phyloP scores from a whole-genome alignment of 2,113 vertebrate species.

The Petroica traversi region DNA sequence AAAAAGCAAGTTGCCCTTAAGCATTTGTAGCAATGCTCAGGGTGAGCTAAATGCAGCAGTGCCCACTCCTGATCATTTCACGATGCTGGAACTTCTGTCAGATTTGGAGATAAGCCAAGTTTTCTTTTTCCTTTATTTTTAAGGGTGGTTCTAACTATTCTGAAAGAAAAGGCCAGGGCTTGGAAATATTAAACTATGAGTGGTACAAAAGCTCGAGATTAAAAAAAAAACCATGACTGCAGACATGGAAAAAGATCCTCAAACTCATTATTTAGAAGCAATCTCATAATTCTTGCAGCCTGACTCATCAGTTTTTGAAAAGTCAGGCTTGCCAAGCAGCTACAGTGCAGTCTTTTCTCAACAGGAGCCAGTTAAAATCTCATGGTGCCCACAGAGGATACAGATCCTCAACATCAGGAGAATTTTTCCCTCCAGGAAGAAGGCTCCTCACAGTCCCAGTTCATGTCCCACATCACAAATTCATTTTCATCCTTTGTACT shows the following conservation, averaged over 20 bases:
- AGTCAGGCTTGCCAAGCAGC: background rate
- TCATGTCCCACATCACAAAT: background rate
- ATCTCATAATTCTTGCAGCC: background rate
- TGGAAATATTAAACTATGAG: background rate
- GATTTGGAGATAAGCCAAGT: background rate
- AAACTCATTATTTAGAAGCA: background rate
- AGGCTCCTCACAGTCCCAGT: background rate
- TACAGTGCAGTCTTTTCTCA: background rate
- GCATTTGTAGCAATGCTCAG: background rate
- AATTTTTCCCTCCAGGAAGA: background rate
- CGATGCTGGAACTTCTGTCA: background rate
- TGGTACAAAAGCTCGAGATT: background rate
- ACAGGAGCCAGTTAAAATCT: background rate
- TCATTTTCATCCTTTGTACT: background rate
- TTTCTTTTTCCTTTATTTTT: background rate
- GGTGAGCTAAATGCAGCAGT: background rate
- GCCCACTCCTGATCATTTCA: background rate
- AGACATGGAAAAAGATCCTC: background rate
- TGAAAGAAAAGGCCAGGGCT: background rate
- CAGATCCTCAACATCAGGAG: rapidly evolving
- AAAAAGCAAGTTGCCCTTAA: background rate
- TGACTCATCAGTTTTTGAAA: background rate
- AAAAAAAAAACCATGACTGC: background rate
- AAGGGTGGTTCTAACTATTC: background rate
- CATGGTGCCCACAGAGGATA: background rate